Evolutionary conservation across 2,888 invertebrate genomes (phyloP).

Genomic region (Himalopsyche kuldschensis): DNA sequence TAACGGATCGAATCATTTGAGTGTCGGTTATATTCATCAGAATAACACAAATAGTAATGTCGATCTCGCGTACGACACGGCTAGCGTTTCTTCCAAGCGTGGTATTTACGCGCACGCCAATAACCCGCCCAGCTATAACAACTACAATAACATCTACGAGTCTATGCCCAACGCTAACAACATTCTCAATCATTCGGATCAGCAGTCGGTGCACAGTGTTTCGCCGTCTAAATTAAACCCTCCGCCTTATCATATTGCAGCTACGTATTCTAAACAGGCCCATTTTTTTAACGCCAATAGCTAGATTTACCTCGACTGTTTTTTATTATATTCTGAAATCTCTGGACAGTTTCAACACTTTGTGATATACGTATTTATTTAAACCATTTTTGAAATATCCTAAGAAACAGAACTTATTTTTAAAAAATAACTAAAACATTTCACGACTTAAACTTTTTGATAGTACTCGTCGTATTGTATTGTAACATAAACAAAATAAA

Average conservation of each 20-base stretch:
- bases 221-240: conserved; percentile 53
- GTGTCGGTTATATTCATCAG: conserved; percentile 13
- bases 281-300: conserved; percentile 58
- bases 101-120: conserved; percentile 15
- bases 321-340: not conserved
- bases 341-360: not conserved
- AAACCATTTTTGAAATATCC: not conserved
- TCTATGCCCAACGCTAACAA: conserved; percentile 54
- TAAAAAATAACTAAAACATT: too few species aligned
- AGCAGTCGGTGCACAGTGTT: conserved; percentile 37
- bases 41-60: conserved; percentile 24
- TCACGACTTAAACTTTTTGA: too few species aligned
- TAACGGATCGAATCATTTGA: conserved; percentile 11
- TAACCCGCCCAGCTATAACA: conserved; percentile 48
- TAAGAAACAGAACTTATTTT: too few species aligned
- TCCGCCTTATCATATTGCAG: conserved; percentile 84
- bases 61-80: conserved; percentile 24
- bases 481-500: too few species aligned
- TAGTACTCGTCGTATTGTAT: too few species aligned
- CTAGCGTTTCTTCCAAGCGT: conserved; percentile 31
- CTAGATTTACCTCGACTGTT: not conserved
- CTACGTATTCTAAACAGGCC: conserved; percentile 79
- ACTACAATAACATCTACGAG: conserved; percentile 55
- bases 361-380: conserved; percentile 1
- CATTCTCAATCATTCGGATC: conserved; percentile 46